phyloP scores from a whole-genome alignment of 2,113 vertebrate species.

The Apeltes quadracus region DNA sequence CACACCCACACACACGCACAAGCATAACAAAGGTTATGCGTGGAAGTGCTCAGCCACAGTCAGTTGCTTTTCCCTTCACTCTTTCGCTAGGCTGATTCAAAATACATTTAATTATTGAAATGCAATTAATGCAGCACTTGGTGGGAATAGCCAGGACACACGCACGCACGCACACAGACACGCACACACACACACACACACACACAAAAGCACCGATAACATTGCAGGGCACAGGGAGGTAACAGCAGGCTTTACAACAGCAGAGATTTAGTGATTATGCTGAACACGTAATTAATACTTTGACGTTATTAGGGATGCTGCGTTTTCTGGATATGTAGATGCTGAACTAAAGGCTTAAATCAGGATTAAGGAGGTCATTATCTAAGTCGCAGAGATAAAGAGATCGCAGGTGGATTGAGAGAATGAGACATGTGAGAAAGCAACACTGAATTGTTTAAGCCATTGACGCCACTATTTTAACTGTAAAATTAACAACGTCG shows the following conservation, averaged over 20 bases:
- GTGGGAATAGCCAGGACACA: slow-evolving; percentile 45
- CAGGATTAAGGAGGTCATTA: slow-evolving; percentile 49
- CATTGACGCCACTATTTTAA: background rate
- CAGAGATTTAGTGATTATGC: slow-evolving; percentile 49
- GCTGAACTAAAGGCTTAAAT: slow-evolving; percentile 14
- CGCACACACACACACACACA: background rate
- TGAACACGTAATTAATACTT: slow-evolving; percentile 57
- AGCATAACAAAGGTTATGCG: background rate
- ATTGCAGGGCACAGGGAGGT: slow-evolving; percentile 4
- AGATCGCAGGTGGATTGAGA: slow-evolving; percentile 33
- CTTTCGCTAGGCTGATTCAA: slow-evolving; percentile 55
- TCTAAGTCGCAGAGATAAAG: slow-evolving; percentile 39
- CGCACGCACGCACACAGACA: slow-evolving; percentile 21
- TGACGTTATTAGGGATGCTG: slow-evolving; percentile 53
- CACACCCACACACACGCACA: slow-evolving; percentile 2
- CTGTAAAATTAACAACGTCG: background rate
- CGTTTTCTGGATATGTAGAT: slow-evolving; percentile 17
- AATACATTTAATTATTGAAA: slow-evolving; percentile 76
- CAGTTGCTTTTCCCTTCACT: slow-evolving; percentile 26
- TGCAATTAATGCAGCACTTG: slow-evolving; percentile 67
- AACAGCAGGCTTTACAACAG: slow-evolving; percentile 37
- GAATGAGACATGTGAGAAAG: slow-evolving; percentile 9
- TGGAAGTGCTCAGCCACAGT: slow-evolving; percentile 7
- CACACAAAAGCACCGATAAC: background rate
- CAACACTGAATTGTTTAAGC: slow-evolving; percentile 1